These are phyloP conservation scores for Dromius quadrimaculatus DNA, from an alignment of 2,888 invertebrate genomes.

Conservation along the genomic window DNA sequence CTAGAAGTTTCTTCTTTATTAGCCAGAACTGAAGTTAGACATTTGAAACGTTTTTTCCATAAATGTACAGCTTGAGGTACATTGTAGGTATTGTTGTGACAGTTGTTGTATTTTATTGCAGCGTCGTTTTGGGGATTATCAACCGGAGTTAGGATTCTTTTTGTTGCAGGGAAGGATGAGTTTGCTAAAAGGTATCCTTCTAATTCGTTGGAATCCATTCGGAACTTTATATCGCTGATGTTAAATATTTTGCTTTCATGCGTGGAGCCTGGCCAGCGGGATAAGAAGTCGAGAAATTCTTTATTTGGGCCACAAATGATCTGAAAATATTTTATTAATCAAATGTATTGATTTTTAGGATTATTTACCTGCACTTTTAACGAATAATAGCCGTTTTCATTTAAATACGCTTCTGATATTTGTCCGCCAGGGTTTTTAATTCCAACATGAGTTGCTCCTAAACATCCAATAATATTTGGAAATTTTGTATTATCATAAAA, in stretches of 20 bases:
- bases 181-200: slow-evolving; percentile 56
- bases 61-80: slow-evolving; percentile 53
- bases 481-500: slow-evolving; percentile 55
- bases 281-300: slow-evolving; percentile 55
- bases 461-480: slow-evolving; percentile 56
- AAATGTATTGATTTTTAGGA: background rate
- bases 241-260: slow-evolving; percentile 57
- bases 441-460: slow-evolving; percentile 56
- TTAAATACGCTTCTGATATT: slow-evolving; percentile 53
- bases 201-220: slow-evolving; percentile 53
- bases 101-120: slow-evolving; percentile 56
- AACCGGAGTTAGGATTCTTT: slow-evolving; percentile 54
- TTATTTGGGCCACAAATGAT: slow-evolving; percentile 56
- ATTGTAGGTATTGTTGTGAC: slow-evolving; percentile 54
- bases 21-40: slow-evolving; percentile 55
- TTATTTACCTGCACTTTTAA: slow-evolving; percentile 56
- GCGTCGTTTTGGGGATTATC: slow-evolving; percentile 52
- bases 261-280: slow-evolving; percentile 55
- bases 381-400: slow-evolving; percentile 57
- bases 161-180: slow-evolving; percentile 53
- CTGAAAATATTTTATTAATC: too few relatives aligned
- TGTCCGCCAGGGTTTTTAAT: slow-evolving; percentile 54
- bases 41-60: slow-evolving; percentile 56
- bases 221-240: slow-evolving; percentile 54
- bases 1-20: slow-evolving; percentile 56